phyloP scores from a whole-genome alignment of 2,888 invertebrate species.

The Alloplasta piceator region DNA sequence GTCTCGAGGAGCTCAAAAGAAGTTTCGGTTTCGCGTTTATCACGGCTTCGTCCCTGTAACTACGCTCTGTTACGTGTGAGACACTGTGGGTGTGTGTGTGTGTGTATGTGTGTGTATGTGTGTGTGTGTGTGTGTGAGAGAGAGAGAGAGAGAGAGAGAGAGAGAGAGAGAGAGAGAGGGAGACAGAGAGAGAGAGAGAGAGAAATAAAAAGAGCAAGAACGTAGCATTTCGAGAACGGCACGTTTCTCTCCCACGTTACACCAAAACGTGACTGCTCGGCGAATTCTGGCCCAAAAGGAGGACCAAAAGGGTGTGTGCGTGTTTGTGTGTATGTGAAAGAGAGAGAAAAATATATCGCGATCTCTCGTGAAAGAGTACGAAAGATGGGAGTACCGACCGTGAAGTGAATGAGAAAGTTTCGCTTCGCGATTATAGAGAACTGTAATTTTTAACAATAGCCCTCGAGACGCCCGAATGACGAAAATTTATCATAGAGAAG shows the following conservation, averaged over 20 bases:
- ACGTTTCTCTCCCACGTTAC: conserved; percentile 63
- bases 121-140: too few species aligned
- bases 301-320: conserved; percentile 10
- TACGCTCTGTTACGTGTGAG: too few species aligned
- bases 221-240: conserved; percentile 57
- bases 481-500: too few species aligned
- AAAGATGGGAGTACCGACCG: conserved; percentile 26
- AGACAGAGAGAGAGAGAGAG: conserved; percentile 9
- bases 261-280: conserved; percentile 75
- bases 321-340: conserved; percentile 4
- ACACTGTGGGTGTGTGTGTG: too few species aligned
- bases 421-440: background rate
- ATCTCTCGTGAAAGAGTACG: conserved; percentile 1
- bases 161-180: too few species aligned
- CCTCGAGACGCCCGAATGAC: too few species aligned
- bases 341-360: conserved; percentile 9
- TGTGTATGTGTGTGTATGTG: too few species aligned
- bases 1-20: too few species aligned
- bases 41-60: too few species aligned
- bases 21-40: too few species aligned
- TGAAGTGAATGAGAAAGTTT: conserved; percentile 45
- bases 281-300: conserved; percentile 67
- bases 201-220: conserved; percentile 38
- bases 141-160: conserved; percentile 2
- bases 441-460: background rate